Evolutionary conservation across 2,888 invertebrate genomes (phyloP), one percentile per base, ranked within the genome.

Genomic region (Diaphora mendica): DNA sequence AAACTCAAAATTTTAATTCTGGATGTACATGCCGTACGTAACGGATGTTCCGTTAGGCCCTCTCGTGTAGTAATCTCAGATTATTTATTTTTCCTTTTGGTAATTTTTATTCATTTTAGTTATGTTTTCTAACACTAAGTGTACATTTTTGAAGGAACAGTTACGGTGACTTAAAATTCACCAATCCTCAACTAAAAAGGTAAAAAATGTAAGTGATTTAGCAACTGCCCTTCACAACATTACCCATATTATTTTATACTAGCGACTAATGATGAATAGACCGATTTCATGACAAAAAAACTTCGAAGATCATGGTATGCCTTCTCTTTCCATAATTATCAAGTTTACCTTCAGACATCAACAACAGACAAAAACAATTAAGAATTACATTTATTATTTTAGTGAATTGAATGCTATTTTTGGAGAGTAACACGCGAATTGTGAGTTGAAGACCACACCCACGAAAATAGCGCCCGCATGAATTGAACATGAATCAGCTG

Each of bases 401-500:
- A 23, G n/a, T n/a, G n/a, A n/a, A 26, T 55, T n/a, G 13, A 3
- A 62, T 30, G 13, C 30, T 62, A 62, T n/a, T 55, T n/a, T 55
- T n/a, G 51, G 51, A 55, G 23, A n/a, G 55, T n/a, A n/a, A 55
- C 13, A 55, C 55, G 55, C 11, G 55, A 11, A 26, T 59, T 59
- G 5, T 44, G 42, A 26, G 20, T 30, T 67, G 20, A 23, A 44
- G 11, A 48, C 67, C 23, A 67, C 67, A 33, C 20, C 44, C 67
- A 48, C 30, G 30, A 48, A 66, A 44, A 30, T 26, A 51, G 35
- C n/a, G 11, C 55, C 67, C 33, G 39, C 30, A 71, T 71, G 44
- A 68, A n/a, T 35, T 20, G 26, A 64, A 64, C 64, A 51, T 44
- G 44, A 64, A 62, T 72, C 62, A 42, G 7, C 48, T 35, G 33